These are phyloP conservation scores for Danionella dracula DNA, from an alignment of 2,797 vertebrate species.

Conservation along the genomic window DNA sequence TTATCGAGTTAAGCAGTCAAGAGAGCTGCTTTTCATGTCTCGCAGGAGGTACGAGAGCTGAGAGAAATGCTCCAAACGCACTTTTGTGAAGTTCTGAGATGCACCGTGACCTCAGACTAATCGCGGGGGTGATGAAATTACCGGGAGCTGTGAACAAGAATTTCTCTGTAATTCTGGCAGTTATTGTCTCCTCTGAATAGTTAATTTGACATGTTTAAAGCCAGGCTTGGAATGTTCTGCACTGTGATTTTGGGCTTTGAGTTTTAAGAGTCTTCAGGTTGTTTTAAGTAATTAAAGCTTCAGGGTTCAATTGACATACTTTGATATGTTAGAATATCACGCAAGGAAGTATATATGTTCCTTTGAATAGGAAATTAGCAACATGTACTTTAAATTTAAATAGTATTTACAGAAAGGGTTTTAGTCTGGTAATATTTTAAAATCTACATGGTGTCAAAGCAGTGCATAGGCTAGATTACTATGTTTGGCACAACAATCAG, in stretches of 20 bases:
- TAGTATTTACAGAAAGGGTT: no score
- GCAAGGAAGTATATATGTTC: not conserved
- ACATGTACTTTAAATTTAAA: not conserved
- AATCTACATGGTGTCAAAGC: no score
- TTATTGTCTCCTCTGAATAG: conserved; percentile 18
- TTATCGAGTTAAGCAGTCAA: conserved; percentile 9
- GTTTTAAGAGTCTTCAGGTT: not conserved
- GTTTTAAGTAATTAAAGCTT: not conserved
- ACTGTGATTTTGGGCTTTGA: not conserved
- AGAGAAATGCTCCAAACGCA: not conserved
- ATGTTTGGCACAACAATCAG: no score
- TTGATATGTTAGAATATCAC: not conserved
- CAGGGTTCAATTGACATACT: not conserved
- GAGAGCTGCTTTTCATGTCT: not conserved
- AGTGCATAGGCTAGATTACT: no score
- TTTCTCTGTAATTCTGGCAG: conserved; percentile 1
- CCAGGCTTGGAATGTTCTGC: not conserved
- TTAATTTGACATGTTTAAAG: not conserved
- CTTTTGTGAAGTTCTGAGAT: conserved; percentile 15
- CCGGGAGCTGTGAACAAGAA: not conserved
- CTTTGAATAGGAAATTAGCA: not conserved
- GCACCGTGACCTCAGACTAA: conserved; percentile 13
- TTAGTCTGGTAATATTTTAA: no score
- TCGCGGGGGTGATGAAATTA: conserved; percentile 1
- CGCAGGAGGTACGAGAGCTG: not conserved